phyloP scores from a whole-genome alignment of 2,113 vertebrate genomes.

The Hippocampus comes region DNA sequence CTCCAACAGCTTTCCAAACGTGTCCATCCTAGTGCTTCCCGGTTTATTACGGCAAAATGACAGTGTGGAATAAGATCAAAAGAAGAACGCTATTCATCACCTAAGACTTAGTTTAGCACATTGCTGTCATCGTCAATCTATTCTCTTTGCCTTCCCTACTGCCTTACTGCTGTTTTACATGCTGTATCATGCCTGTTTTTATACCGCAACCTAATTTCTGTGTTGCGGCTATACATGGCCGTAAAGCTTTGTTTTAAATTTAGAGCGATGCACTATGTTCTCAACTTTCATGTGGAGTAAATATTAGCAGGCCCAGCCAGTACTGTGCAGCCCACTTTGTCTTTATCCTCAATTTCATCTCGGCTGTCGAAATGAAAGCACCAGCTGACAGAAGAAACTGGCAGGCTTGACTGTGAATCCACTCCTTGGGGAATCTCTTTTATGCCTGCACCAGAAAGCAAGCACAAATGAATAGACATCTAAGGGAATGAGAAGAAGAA shows the following conservation, averaged over 20 bases:
- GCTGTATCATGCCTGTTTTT: not conserved
- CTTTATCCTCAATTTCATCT: slow-evolving; percentile 55
- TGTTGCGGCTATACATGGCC: not conserved
- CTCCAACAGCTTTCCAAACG: not conserved
- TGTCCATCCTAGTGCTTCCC: not conserved
- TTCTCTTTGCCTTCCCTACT: not conserved
- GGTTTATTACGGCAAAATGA: not conserved
- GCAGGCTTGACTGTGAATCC: slow-evolving; percentile 61
- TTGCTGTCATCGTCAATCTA: not conserved
- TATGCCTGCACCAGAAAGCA: slow-evolving; percentile 57
- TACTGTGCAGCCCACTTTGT: slow-evolving; percentile 25
- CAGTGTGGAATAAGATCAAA: not conserved
- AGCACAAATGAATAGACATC: slow-evolving; percentile 66
- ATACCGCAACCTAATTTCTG: not conserved
- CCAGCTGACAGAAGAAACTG: slow-evolving; percentile 64
- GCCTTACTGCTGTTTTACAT: not conserved
- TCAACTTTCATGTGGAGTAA: slow-evolving; percentile 18
- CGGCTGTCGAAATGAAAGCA: slow-evolving; percentile 57
- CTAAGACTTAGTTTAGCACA: not conserved
- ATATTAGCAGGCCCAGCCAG: slow-evolving; percentile 31
- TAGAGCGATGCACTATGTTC: not conserved
- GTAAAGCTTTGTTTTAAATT: slow-evolving; percentile 3
- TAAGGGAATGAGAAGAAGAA: slow-evolving; percentile 37
- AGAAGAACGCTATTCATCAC: not conserved
- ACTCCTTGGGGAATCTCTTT: slow-evolving; percentile 59